phyloP scores from a whole-genome alignment of 2,888 invertebrate species.

The Hirtodrosophila alboralis region DNA sequence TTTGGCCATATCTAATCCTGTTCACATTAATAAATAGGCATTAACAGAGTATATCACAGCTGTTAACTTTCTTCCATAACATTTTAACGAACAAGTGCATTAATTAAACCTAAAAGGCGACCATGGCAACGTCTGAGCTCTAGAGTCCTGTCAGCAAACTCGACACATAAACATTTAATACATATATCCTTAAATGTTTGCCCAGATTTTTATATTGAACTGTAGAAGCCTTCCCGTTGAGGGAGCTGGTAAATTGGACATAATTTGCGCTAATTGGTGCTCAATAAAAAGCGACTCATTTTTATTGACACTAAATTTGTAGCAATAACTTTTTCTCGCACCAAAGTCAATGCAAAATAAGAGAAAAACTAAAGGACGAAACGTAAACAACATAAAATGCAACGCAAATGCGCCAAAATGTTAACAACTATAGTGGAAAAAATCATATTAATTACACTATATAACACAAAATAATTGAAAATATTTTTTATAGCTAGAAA shows the following conservation, averaged over 20 bases:
- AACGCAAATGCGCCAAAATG: too few species aligned
- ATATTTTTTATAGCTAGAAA: too few species aligned
- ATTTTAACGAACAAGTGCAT: constrained; percentile 76
- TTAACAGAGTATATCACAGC: too few species aligned
- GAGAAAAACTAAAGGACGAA: not conserved
- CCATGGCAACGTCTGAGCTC: constrained; percentile 46
- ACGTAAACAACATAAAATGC: too few species aligned
- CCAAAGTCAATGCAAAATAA: too few species aligned
- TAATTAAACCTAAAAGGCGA: constrained; percentile 68
- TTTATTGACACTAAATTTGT: constrained; percentile 41
- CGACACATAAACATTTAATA: constrained; percentile 8
- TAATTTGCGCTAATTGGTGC: constrained; percentile 46
- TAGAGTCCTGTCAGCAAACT: not conserved
- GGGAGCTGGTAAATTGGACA: constrained; percentile 3
- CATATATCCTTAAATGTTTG: constrained; percentile 12
- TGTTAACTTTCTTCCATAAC: too few species aligned
- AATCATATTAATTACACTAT: too few species aligned
- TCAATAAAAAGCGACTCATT: constrained; percentile 19
- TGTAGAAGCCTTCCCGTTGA: not conserved
- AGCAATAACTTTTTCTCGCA: constrained; percentile 31
- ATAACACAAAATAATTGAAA: too few species aligned
- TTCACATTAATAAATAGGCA: too few species aligned
- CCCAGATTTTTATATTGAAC: constrained; percentile 24
- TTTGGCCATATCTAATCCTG: too few species aligned
- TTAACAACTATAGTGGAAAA: too few species aligned